phyloP scores from a whole-genome alignment of 2,888 invertebrate species.

The Bunonema sp. region DNA sequence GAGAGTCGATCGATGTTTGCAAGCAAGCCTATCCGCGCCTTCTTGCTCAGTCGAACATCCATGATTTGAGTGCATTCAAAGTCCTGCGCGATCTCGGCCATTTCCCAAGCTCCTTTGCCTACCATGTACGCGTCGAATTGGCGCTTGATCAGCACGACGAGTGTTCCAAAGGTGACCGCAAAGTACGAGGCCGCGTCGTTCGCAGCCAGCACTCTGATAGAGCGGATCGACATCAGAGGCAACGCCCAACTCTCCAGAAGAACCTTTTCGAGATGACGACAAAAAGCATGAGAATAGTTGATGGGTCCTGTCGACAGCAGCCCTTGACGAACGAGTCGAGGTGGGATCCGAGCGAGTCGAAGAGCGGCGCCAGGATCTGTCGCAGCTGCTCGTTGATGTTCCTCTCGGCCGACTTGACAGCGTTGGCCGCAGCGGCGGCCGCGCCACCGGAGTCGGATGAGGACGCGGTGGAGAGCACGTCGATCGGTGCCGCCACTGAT shows the following conservation, averaged over 20 bases:
- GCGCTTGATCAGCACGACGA: conserved; percentile 70
- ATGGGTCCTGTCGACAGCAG: conserved; percentile 51
- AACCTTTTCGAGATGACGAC: conserved; percentile 79
- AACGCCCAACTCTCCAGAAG: too few species aligned
- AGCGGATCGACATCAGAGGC: too few species aligned
- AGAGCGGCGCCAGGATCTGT: conserved; percentile 69
- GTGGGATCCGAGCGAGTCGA: conserved; percentile 72
- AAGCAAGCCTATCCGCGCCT: conserved; percentile 29
- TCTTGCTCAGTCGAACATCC: conserved; percentile 23
- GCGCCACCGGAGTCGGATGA: not conserved
- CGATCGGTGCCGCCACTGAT: too few species aligned
- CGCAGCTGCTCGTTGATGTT: conserved; percentile 48
- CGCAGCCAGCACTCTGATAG: conserved; percentile 54
- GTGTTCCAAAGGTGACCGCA: conserved; percentile 65
- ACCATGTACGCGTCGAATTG: conserved; percentile 78
- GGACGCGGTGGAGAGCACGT: not conserved
- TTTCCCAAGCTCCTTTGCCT: conserved; percentile 17
- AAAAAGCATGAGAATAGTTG: conserved; percentile 62
- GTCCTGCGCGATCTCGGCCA: too few species aligned
- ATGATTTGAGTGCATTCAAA: too few species aligned
- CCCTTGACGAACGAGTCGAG: conserved; percentile 68
- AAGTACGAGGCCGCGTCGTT: conserved; percentile 72
- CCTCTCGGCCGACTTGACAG: too few species aligned
- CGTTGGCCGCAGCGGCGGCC: too few species aligned
- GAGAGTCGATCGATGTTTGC: conserved; percentile 25